Evolutionary conservation across 2,888 invertebrate genomes (phyloP).

Genomic region (Agonopterix subpropinquella): DNA sequence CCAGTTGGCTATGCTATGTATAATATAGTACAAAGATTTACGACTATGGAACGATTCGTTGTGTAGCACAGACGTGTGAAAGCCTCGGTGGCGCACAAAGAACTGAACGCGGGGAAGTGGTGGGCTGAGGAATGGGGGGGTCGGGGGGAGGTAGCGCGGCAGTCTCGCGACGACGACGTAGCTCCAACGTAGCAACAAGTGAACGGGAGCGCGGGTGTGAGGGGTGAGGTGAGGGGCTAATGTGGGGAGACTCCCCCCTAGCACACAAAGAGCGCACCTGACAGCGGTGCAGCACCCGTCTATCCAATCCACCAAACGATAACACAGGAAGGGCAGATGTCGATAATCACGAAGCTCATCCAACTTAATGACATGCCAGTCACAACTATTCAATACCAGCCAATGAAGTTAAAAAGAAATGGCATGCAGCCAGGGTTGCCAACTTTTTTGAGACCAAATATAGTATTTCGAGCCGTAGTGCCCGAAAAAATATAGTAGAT

Average conservation of each 20-base stretch:
- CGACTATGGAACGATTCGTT: slow-evolving; percentile 43
- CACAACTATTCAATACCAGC: slow-evolving; percentile 7
- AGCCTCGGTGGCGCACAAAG: slow-evolving; percentile 67
- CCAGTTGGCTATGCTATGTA: slow-evolving; percentile 40
- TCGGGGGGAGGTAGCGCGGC: slow-evolving; percentile 45
- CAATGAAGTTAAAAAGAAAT: not conserved
- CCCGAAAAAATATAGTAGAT: too few species aligned
- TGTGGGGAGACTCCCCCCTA: slow-evolving; percentile 37
- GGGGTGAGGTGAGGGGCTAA: slow-evolving; percentile 29
- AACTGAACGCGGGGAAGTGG: slow-evolving; percentile 67
- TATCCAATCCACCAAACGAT: slow-evolving; percentile 22
- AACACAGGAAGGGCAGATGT: slow-evolving; percentile 56
- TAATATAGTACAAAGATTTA: slow-evolving; percentile 37
- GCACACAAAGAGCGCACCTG: slow-evolving; percentile 55
- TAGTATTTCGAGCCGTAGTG: too few species aligned
- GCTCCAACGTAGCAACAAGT: slow-evolving; percentile 70
- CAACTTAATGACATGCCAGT: slow-evolving; percentile 14
- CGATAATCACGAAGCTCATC: slow-evolving; percentile 36
- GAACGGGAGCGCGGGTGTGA: slow-evolving; percentile 59
- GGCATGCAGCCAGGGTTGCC: not conserved
- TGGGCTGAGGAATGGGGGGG: slow-evolving; percentile 29
- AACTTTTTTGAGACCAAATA: too few species aligned
- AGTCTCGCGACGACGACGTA: slow-evolving; percentile 49
- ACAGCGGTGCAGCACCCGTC: slow-evolving; percentile 35
- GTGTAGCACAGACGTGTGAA: slow-evolving; percentile 49